Base-by-base conservation (phyloP, 2,113 vertebrate genomes). In the Peromyscus californicus region DNA sequence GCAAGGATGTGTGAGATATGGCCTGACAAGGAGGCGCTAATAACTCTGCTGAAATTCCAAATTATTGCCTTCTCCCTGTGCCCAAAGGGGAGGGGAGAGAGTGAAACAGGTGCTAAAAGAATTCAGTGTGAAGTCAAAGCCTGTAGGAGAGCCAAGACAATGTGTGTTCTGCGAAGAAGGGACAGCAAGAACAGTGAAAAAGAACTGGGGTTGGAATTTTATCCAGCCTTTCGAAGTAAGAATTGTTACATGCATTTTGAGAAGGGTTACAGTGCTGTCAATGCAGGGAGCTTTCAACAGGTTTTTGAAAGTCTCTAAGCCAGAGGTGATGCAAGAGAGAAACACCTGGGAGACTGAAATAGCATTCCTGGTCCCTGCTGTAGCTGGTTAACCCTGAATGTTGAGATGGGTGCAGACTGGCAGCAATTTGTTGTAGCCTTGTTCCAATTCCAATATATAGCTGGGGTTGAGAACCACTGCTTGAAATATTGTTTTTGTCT, bases 101-200 rank as follows among this genome's bases (percentile, higher is more conserved):
- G 89, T 82, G 86, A 93, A 98, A 94, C 93, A 96, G 98, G 96
- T 97, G 96, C 89, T 98, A 94, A 97, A 97, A 97, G 85, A 97
- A 98, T 98, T 98, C 98, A 97, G 96, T 74, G 98, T 97, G 97
- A 98, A 97, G 86, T 69, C 96, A 90, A 87, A 86, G 88, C 96
- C 90, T 97, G 90, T 89, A 85, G 74, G 48, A 92, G 93, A 96
- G 94, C 94, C 91, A 96, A 96, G 95, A 95, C 82, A 97, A 78
- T 96, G 91, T 97, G 97, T 96, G 90, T 76, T 95, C 33, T 13
- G 70, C 89, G 59, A 95, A 86, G 90, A 94, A 89, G 90, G 96
- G 96, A 24, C 89, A 96, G 94, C 59, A 48, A n/a, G 75, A 39
- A 75, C 54, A 82, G 85, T 29, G 72, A 51, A 79, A 59, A 17